These are phyloP conservation scores for Oceanodroma leucorhoa DNA, from an alignment of 2,797 vertebrate species.

Conservation along the genomic window DNA sequence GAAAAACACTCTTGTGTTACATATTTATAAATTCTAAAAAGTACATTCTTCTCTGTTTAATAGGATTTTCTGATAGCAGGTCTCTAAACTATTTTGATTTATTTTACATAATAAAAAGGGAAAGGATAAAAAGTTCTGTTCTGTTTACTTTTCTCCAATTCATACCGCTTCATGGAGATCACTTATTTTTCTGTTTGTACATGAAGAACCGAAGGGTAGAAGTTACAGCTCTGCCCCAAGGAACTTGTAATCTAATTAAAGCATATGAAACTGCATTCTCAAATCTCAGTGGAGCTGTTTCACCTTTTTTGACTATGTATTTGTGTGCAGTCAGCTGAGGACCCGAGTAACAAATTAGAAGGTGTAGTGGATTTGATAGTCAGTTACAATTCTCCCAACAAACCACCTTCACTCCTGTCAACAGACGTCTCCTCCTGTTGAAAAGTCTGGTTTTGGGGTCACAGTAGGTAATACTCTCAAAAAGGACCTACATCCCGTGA, in stretches of 20 bases:
- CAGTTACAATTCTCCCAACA: neutral
- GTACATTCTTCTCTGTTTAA: neutral
- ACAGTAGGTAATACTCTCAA: neutral
- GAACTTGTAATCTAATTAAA: slow-evolving; percentile 55
- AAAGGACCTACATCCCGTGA: neutral
- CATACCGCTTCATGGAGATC: neutral
- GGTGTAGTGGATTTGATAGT: neutral
- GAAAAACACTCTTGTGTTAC: neutral
- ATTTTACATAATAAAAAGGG: neutral
- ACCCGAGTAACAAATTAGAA: neutral
- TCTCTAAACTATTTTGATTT: slow-evolving; percentile 26
- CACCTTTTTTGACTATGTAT: slow-evolving; percentile 20
- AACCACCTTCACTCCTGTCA: neutral
- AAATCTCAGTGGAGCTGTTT: slow-evolving; percentile 37
- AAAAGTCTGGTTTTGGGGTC: neutral
- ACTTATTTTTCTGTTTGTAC: slow-evolving; percentile 19
- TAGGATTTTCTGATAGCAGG: slow-evolving; percentile 1
- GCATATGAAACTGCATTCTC: slow-evolving; percentile 14
- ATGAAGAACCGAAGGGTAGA: neutral
- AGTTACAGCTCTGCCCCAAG: slow-evolving; percentile 25
- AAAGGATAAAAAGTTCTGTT: slow-evolving; percentile 19
- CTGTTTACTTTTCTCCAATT: neutral
- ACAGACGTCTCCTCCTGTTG: neutral
- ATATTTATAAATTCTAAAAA: neutral
- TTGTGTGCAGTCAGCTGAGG: slow-evolving; percentile 7